These are phyloP conservation scores for Vanessa atalanta DNA, from an alignment of 1,140 invertebrate species.

Conservation along the genomic window DNA sequence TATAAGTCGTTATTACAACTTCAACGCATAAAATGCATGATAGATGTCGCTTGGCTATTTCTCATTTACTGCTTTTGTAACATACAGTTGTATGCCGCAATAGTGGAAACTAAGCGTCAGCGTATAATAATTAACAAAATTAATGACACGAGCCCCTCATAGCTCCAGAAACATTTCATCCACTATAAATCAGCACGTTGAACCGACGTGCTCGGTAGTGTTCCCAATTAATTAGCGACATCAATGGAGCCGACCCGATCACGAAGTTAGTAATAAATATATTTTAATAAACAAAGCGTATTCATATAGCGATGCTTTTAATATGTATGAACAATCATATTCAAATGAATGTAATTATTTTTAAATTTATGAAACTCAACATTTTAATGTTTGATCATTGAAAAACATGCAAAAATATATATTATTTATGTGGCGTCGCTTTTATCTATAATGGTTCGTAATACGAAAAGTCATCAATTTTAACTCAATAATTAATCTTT, in stretches of 20 bases:
- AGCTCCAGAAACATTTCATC: conserved; percentile 54
- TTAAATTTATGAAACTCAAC: no score
- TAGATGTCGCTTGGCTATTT: conserved; percentile 39
- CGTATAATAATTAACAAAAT: conserved; percentile 59
- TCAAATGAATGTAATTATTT: not conserved
- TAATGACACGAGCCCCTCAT: conserved; percentile 54
- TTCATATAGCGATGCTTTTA: not conserved
- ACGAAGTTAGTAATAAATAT: conserved; percentile 41
- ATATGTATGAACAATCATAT: conserved; percentile 4
- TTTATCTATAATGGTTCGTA: not conserved
- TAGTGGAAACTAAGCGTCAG: conserved; percentile 44
- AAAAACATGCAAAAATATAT: no score
- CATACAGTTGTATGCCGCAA: conserved; percentile 24
- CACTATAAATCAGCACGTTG: conserved; percentile 60
- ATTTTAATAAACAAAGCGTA: conserved; percentile 27
- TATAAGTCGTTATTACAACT: conserved; percentile 31
- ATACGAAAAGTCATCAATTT: not conserved
- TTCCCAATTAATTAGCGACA: conserved; percentile 69
- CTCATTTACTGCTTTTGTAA: conserved; percentile 40
- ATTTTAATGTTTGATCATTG: no score
- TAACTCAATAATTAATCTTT: conserved; percentile 2
- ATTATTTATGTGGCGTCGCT: no score
- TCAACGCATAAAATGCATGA: conserved; percentile 35
- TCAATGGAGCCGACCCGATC: conserved; percentile 59
- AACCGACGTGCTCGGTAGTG: conserved; percentile 57